Percentiles rank a stretch among this genome's conserved stretches.
These are phyloP conservation scores for Pipistrellus pygmaeus DNA, from an alignment of 2,797 vertebrate genomes.

Conservation along the genomic window DNA sequence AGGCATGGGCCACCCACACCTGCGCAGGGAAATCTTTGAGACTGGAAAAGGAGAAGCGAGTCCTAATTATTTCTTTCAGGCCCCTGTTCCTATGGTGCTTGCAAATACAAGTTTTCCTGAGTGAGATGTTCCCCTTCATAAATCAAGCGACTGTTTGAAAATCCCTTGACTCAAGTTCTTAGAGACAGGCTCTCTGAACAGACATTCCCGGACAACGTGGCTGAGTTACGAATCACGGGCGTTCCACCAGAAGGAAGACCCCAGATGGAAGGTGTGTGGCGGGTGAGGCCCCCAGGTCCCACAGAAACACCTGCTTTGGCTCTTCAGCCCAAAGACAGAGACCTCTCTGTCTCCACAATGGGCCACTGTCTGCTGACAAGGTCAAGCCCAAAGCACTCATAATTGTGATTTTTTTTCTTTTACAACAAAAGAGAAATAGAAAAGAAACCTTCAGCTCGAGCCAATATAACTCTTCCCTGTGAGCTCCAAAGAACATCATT, in stretches of 20 bases:
- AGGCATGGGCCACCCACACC: neutral
- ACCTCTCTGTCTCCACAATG: slow-evolving; percentile 83
- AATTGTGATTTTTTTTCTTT: slow-evolving; percentile 71
- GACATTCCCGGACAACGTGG: slow-evolving; percentile 79
- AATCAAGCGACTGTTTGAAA: slow-evolving; percentile 85
- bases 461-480: neutral
- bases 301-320: slow-evolving; percentile 72
- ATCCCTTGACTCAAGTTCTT: slow-evolving; percentile 83
- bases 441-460: neutral
- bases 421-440: neutral
- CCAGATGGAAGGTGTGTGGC: slow-evolving; percentile 68
- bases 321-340: slow-evolving; percentile 74
- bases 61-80: slow-evolving; percentile 71
- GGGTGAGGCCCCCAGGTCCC: slow-evolving; percentile 67
- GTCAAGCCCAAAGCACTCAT: slow-evolving; percentile 80
- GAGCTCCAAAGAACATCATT: slow-evolving; percentile 28
- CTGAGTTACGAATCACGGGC: slow-evolving; percentile 81
- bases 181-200: slow-evolving; percentile 82
- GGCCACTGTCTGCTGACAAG: slow-evolving; percentile 81
- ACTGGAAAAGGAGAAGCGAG: neutral
- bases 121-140: slow-evolving; percentile 65
- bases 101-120: slow-evolving; percentile 82
- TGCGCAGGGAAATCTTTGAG: neutral
- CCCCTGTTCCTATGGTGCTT: slow-evolving; percentile 55
- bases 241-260: slow-evolving; percentile 65